These are phyloP conservation scores for Paradoxurus hermaphroditus DNA, from an alignment of 2,113 vertebrate species.

Conservation along the genomic window DNA sequence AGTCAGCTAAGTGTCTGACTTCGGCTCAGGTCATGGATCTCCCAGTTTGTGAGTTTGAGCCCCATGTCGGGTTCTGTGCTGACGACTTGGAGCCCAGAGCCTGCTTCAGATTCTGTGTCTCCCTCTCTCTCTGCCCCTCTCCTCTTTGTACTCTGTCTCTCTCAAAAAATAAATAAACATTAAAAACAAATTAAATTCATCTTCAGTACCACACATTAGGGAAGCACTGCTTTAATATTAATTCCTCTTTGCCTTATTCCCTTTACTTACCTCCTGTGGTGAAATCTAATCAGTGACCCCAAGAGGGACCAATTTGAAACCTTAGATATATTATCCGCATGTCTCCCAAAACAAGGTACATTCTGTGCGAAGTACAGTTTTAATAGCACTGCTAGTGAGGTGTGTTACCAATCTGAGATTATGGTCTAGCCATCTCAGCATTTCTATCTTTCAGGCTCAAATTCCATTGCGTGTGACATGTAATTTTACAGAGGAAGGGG, in stretches of 20 bases:
- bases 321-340: constrained; percentile 27
- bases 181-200: background rate
- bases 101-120: no score
- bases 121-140: no score
- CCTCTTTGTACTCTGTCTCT: no score
- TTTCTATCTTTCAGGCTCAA: constrained; percentile 54
- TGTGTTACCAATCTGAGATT: constrained; percentile 45
- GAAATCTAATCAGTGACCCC: constrained; percentile 46
- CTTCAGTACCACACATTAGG: background rate
- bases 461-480: constrained; percentile 38
- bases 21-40: no score
- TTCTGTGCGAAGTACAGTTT: constrained; percentile 54
- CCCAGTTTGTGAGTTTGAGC: no score
- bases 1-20: no score
- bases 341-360: constrained; percentile 57
- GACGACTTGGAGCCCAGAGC: no score
- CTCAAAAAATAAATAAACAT: no score
- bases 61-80: no score
- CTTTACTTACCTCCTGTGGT: background rate
- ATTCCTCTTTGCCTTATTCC: background rate
- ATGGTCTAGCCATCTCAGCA: constrained; percentile 32
- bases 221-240: background rate
- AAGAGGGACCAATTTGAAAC: constrained; percentile 51
- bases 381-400: background rate
- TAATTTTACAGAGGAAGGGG: constrained; percentile 18